A percentile compares a stretch with the other conserved stretches of the same genome.
Conservation (phyloP, 2,113 vertebrate genomes). For the Eclectus roratus region DNA sequence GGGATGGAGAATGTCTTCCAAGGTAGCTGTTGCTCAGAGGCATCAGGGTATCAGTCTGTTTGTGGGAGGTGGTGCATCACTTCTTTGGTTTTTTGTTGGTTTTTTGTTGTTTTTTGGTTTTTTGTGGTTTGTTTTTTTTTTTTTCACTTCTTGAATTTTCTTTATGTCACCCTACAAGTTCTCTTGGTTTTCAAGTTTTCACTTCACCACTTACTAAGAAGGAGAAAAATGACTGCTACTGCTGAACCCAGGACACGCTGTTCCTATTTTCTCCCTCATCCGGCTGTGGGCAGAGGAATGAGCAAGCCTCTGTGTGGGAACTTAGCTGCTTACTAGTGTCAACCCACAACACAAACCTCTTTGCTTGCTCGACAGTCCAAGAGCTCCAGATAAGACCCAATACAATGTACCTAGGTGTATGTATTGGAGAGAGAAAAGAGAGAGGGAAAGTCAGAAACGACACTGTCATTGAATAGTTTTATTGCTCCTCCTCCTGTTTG, state of each 20-base stretch:
- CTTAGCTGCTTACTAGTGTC: neutral
- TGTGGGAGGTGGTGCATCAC: neutral
- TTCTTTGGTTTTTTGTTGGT: accelerated
- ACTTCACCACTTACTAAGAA: no score
- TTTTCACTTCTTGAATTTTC: neutral
- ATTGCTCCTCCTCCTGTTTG: neutral
- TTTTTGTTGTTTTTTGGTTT: neutral
- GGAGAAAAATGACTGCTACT: no score
- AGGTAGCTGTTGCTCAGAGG: neutral
- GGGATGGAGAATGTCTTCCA: neutral
- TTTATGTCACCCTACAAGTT: neutral
- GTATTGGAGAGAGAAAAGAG: neutral
- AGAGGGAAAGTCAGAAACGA: neutral
- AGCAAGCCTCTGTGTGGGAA: neutral
- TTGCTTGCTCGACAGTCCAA: neutral
- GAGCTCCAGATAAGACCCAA: neutral
- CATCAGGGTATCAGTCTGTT: neutral
- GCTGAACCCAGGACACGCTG: no score
- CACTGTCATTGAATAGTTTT: neutral
- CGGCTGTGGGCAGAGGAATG: accelerated
- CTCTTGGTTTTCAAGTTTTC: neutral
- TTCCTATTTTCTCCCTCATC: neutral
- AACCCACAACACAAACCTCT: neutral
- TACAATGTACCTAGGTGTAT: neutral
- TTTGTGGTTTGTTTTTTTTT: neutral